Percentiles rank a stretch among this genome's conserved stretches.
phyloP scores from a whole-genome alignment of 2,888 invertebrate genomes.

The Trissoscelio sp. region DNA sequence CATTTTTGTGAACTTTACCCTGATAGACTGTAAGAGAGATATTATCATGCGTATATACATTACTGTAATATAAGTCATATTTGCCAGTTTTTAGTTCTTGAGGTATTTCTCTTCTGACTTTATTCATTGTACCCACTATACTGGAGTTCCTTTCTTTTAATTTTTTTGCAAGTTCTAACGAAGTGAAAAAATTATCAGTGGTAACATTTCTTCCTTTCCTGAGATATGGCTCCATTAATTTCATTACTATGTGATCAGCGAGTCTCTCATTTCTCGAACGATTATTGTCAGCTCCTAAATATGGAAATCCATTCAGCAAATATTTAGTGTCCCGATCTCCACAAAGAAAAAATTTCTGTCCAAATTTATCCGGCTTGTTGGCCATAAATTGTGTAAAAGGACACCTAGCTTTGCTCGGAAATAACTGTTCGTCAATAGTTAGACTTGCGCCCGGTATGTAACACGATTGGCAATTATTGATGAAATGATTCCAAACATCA shows the following conservation, averaged over 20 bases:
- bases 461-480: background rate
- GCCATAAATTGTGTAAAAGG: background rate
- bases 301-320: background rate
- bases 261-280: background rate
- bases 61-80: background rate
- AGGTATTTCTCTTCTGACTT: background rate
- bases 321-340: background rate
- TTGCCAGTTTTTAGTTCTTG: background rate
- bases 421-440: background rate
- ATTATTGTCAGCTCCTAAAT: background rate
- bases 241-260: background rate
- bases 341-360: background rate
- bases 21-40: background rate
- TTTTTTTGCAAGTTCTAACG: background rate
- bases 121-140: background rate
- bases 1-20: background rate
- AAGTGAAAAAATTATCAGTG: background rate
- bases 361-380: background rate
- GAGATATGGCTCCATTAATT: background rate
- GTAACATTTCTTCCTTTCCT: background rate
- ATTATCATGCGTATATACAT: background rate
- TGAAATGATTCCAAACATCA: background rate
- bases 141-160: background rate
- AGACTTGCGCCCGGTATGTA: background rate
- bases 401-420: background rate